Conservation (phyloP, 2,113 vertebrate genomes). For the Apteryx mantelli region DNA sequence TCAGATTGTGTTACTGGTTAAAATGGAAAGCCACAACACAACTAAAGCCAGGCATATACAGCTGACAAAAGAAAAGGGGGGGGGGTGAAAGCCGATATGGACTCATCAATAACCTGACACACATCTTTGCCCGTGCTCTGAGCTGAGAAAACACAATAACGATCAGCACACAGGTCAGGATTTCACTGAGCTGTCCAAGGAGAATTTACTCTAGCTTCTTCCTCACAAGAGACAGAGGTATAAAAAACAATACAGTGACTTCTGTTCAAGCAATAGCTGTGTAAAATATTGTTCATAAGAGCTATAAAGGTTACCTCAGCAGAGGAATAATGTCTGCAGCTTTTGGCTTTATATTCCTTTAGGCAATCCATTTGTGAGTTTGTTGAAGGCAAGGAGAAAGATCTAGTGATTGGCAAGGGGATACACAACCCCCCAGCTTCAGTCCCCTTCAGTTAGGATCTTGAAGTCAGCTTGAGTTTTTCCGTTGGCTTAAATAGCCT, state of each 20-base stretch:
- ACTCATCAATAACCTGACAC: background rate
- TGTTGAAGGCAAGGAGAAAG: background rate
- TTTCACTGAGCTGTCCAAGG: background rate
- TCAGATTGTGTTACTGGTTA: background rate
- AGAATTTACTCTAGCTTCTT: background rate
- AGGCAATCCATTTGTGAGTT: background rate
- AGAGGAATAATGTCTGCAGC: background rate
- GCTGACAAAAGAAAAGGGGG: background rate
- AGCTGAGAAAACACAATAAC: background rate
- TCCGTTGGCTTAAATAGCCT: background rate
- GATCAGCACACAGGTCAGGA: background rate
- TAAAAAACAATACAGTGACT: background rate
- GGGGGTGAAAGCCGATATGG: background rate
- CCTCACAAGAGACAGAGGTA: background rate
- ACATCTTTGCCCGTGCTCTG: background rate
- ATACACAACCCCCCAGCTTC: background rate
- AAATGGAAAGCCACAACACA: rapidly evolving
- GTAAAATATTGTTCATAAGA: background rate
- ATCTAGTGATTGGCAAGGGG: background rate
- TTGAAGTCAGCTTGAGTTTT: background rate
- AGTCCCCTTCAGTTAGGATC: too few species aligned
- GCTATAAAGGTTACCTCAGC: background rate
- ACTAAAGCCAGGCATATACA: background rate
- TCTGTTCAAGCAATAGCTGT: background rate
- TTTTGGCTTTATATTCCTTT: background rate